Evolutionary conservation across 1,140 invertebrate species (phyloP).

Genomic region (Onthophagus taurus): DNA sequence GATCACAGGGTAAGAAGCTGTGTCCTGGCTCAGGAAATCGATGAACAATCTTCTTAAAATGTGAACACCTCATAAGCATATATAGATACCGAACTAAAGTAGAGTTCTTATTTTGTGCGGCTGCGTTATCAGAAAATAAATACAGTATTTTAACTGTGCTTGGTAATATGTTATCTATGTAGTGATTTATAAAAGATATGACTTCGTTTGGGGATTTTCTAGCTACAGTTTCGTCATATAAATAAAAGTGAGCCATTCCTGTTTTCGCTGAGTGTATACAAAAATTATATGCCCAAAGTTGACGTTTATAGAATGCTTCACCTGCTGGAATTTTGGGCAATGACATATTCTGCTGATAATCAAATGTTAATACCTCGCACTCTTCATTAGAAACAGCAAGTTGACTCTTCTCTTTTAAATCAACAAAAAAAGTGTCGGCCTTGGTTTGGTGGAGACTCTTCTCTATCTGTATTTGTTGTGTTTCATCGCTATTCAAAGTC

Average conservation of each 20-base stretch:
- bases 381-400: no score
- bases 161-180: slow-evolving; percentile 8
- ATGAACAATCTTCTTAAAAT: slow-evolving; percentile 16
- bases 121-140: slow-evolving; percentile 17
- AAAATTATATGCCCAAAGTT: slow-evolving; percentile 16
- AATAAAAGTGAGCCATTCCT: slow-evolving; percentile 12
- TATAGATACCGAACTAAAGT: slow-evolving; percentile 14
- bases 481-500: slow-evolving; percentile 9
- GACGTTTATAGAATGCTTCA: slow-evolving; percentile 16
- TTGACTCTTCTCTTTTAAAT: slow-evolving; percentile 13
- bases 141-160: slow-evolving; percentile 16
- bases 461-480: slow-evolving; percentile 1
- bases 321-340: slow-evolving; percentile 14
- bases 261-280: slow-evolving; percentile 12
- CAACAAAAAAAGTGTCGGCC: no score
- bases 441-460: slow-evolving; percentile 15
- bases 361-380: slow-evolving; percentile 12
- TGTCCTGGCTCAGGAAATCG: slow-evolving; percentile 17
- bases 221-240: slow-evolving; percentile 14
- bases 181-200: slow-evolving; percentile 13
- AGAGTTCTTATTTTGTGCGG: slow-evolving; percentile 19
- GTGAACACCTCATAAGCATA: slow-evolving; percentile 11
- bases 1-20: slow-evolving; percentile 15
- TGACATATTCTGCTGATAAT: slow-evolving; percentile 15
- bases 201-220: slow-evolving; percentile 13